Evolutionary conservation across 2,888 invertebrate species (phyloP), one percentile per base, ranked within the genome.

Genomic region (Temnothorax unifasciatus): DNA sequence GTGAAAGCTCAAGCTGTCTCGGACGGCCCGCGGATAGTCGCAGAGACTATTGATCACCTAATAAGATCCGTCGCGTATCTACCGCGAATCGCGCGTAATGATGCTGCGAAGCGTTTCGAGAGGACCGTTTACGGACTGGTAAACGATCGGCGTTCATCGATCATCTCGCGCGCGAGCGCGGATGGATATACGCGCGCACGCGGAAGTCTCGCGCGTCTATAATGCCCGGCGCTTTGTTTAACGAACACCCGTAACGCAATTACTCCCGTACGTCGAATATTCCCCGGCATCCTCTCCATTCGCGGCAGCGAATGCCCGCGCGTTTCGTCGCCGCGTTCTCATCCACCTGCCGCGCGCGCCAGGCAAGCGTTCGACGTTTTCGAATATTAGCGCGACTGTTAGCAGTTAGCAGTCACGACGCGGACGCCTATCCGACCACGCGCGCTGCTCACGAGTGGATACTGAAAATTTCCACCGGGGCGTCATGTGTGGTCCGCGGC

Each of bases 401-500:
- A 29, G 29, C 29, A 29, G 29, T 69, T 75, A 85, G 83, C 82
- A 21, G 38, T 8, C 68, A 57, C 44, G 68, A 77, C 68, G 79
- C 21, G 34, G 68, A 77, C 68, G 79, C 21, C 76, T 41, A 38
- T 54, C 25, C 64, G 66, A 68, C 34, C 52, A 76, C 52, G 66
- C 77, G 41, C 77, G 64, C 57, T 21, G 11, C 47, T 34, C 29
- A 21, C 47, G 82, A 69, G 82, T 9, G 86, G 88, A 88, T 88
- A 71, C 79, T 82, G 84, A 89, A 89, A 85, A 86, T 87, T 84
- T 79, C 86, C 66, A 61, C 76, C 85, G 69, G 34, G 71, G 68
- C 90, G 87, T 86, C 85, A 87, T 88, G 92, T 92, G 93, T 91
- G 93, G 92, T 92, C 92, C 85, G 54, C 76, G 89, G 87, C 88